Conservation (phyloP, 2,888 invertebrate species). For the Nineta flava region DNA sequence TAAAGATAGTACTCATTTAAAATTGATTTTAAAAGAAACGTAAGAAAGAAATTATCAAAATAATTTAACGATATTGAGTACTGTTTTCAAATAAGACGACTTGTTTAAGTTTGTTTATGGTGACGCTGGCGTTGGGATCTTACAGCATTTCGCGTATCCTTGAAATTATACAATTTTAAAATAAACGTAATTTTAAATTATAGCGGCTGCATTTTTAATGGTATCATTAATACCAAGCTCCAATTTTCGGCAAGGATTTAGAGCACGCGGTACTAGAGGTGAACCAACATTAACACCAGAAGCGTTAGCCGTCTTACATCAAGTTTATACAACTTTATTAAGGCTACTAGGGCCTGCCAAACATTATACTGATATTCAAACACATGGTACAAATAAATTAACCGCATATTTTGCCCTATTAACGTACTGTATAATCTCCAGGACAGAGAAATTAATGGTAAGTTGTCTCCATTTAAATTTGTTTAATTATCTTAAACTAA, state of each 20-base stretch:
- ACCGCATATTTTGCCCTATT: conserved; percentile 86
- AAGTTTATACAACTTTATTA: conserved; percentile 57
- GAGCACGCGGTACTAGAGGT: conserved; percentile 36
- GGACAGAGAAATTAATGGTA: conserved; percentile 86
- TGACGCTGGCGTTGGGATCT: no score
- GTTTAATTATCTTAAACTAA: conserved; percentile 1
- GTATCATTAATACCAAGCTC: conserved; percentile 83
- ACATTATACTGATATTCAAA: conserved; percentile 71
- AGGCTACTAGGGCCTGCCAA: conserved; percentile 66
- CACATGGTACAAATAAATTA: conserved; percentile 80
- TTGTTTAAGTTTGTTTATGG: no score
- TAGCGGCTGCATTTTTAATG: conserved; percentile 74
- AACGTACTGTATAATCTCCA: conserved; percentile 80
- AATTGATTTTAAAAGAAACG: no score
- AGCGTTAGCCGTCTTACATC: conserved; percentile 38
- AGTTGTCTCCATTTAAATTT: conserved; percentile 16
- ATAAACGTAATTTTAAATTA: conserved; percentile 15
- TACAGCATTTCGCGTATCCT: neutral
- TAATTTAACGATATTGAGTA: no score
- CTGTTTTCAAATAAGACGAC: no score
- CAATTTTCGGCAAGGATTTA: conserved; percentile 77
- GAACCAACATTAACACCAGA: conserved; percentile 34
- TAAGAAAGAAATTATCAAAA: no score
- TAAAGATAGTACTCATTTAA: no score
- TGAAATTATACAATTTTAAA: neutral